Percentiles rank a stretch among this genome's conserved stretches.
These are phyloP conservation scores for Scaptomyza parva DNA, from an alignment of 2,888 invertebrate genomes.

Conservation along the genomic window DNA sequence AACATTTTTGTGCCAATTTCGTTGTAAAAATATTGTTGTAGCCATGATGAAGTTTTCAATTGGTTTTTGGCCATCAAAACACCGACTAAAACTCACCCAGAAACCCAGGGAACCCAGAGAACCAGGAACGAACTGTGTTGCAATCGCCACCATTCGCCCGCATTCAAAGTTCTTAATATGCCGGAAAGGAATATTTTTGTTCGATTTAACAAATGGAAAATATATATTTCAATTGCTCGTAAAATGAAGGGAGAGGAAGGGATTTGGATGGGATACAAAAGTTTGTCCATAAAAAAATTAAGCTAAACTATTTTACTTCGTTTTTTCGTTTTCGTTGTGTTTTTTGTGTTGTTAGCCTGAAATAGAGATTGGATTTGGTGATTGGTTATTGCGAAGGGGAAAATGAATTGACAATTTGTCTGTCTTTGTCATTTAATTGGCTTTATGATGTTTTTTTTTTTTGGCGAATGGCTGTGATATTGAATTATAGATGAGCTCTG, in stretches of 20 bases:
- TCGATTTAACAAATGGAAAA: slow-evolving; percentile 68
- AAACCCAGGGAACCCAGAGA: no score
- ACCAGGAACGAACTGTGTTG: no score
- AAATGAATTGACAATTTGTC: slow-evolving; percentile 52
- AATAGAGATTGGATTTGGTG: slow-evolving; percentile 18
- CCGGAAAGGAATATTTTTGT: slow-evolving; percentile 72
- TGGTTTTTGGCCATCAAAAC: slow-evolving; percentile 61
- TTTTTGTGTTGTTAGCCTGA: slow-evolving; percentile 9
- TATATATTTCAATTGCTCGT: slow-evolving; percentile 69
- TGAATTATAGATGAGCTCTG: slow-evolving; percentile 16
- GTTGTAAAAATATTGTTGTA: slow-evolving; percentile 78
- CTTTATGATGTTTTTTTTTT: slow-evolving; percentile 42
- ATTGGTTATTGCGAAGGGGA: slow-evolving; percentile 2
- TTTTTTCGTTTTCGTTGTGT: not conserved
- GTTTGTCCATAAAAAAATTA: slow-evolving; percentile 68
- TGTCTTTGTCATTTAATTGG: slow-evolving; percentile 67
- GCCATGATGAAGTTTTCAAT: slow-evolving; percentile 81
- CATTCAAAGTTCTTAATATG: slow-evolving; percentile 40
- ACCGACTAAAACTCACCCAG: not conserved
- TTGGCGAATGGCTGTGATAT: slow-evolving; percentile 1
- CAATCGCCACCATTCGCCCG: not conserved
- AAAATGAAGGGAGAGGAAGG: no score
- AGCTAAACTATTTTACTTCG: slow-evolving; percentile 50
- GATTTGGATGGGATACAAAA: slow-evolving; percentile 33
- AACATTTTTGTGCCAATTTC: slow-evolving; percentile 79